A percentile compares a stretch with the other conserved stretches of the same genome.
These are phyloP conservation scores for Carabus problematicus DNA, from an alignment of 2,888 invertebrate species.

Conservation along the genomic window DNA sequence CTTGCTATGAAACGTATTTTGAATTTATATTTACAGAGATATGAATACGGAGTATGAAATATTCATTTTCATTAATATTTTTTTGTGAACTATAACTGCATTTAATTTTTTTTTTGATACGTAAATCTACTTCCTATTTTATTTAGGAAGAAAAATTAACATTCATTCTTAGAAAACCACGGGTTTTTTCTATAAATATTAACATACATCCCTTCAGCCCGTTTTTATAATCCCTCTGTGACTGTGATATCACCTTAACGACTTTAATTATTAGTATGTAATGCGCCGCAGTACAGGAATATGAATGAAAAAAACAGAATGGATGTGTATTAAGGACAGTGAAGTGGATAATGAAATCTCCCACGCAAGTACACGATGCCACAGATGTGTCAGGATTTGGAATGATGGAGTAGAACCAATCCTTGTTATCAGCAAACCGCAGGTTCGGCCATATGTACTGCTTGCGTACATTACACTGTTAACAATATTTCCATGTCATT, in stretches of 20 bases:
- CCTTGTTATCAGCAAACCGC: constrained; percentile 36
- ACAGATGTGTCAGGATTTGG: constrained; percentile 20
- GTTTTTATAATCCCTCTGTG: no score
- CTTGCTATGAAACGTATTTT: not conserved
- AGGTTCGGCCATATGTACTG: constrained; percentile 24
- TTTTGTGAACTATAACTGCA: no score
- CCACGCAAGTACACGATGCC: constrained; percentile 18
- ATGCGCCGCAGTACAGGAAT: not conserved
- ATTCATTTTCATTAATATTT: no score
- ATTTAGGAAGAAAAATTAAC: no score
- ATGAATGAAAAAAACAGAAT: constrained; percentile 2
- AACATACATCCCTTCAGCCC: no score
- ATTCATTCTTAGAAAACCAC: no score
- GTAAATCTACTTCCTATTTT: no score
- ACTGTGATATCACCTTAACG: no score
- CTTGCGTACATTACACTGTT: constrained; percentile 25
- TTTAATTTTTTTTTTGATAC: no score
- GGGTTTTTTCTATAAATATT: no score
- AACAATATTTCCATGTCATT: not conserved
- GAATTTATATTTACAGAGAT: not conserved
- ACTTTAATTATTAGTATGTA: not conserved
- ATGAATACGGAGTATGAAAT: not conserved
- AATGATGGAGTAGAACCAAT: constrained; percentile 5
- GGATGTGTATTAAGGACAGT: constrained; percentile 18
- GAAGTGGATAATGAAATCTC: constrained; percentile 38